phyloP scores from a whole-genome alignment of 1,140 invertebrate species.

The Leptinotarsa undecemlineata region DNA sequence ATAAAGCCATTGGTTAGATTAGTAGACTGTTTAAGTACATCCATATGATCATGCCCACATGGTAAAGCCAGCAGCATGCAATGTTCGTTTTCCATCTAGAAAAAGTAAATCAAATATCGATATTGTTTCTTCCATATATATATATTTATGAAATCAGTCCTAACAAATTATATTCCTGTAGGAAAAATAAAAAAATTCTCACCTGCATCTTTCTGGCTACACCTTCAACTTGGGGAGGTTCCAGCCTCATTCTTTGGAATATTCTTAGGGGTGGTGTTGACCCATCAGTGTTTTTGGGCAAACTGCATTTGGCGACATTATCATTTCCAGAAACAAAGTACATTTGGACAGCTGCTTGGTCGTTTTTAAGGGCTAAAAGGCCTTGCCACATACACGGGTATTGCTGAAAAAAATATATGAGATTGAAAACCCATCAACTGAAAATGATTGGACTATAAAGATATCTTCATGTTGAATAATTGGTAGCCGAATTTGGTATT shows the following conservation, averaged over 20 bases:
- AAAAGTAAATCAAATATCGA: conserved; percentile 36
- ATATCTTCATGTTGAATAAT: too few species aligned
- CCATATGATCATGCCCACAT: conserved; percentile 89
- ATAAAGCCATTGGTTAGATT: conserved; percentile 92
- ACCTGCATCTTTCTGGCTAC: conserved; percentile 96
- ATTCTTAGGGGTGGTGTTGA: conserved; percentile 86
- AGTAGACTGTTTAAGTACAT: conserved; percentile 89
- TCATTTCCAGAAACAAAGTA: conserved; percentile 95
- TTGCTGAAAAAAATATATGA: conserved; percentile 60
- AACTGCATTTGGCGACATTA: conserved; percentile 78
- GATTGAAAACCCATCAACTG: too few species aligned
- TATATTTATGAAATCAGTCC: too few species aligned
- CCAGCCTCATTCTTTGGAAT: conserved; percentile 94
- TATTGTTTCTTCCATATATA: too few species aligned
- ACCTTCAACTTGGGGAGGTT: conserved; percentile 91
- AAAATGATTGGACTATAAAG: too few species aligned
- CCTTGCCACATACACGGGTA: conserved; percentile 98
- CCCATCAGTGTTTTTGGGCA: conserved; percentile 78
- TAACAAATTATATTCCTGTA: background rate
- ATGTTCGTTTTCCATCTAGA: conserved; percentile 90
- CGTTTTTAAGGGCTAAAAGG: conserved; percentile 90
- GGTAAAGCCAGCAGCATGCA: conserved; percentile 94
- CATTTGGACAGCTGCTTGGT: conserved; percentile 96
- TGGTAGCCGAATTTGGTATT: too few species aligned
- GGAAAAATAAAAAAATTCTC: conserved; percentile 42